Percentiles rank a stretch among this genome's conserved stretches.
Conservation (phyloP, 2,888 invertebrate genomes). For the Drosophila melanocephala region DNA sequence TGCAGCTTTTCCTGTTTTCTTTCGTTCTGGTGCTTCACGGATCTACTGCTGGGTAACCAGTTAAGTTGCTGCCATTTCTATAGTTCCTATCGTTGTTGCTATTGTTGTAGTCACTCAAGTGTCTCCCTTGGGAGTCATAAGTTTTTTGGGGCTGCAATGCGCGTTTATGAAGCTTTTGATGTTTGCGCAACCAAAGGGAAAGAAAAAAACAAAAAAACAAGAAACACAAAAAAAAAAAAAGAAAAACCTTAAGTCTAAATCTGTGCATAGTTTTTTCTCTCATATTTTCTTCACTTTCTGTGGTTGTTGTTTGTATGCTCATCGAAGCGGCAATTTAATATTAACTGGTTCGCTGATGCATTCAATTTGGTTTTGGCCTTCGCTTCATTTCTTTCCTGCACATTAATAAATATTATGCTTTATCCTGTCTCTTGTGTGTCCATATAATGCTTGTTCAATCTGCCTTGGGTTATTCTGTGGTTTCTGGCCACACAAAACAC, state of each 20-base stretch:
- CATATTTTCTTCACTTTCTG: conserved; percentile 25
- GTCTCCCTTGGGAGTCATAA: conserved; percentile 77
- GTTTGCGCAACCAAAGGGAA: conserved; percentile 50
- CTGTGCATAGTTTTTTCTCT: conserved; percentile 60
- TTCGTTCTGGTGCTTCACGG: conserved; percentile 31
- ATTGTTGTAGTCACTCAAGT: conserved; percentile 75
- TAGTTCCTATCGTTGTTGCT: conserved; percentile 22
- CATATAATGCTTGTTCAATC: conserved; percentile 37
- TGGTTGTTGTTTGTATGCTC: conserved; percentile 37
- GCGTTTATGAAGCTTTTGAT: conserved; percentile 81
- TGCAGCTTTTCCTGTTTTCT: conserved; percentile 29
- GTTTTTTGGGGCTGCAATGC: conserved; percentile 52
- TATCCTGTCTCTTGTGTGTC: conserved; percentile 21
- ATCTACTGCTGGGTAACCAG: conserved; percentile 41
- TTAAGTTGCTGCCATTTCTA: conserved; percentile 47
- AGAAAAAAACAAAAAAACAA: conserved; percentile 8
- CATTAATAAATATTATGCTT: conserved; percentile 75
- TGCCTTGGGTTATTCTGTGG: conserved; percentile 52
- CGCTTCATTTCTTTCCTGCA: conserved; percentile 26
- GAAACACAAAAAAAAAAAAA: neutral
- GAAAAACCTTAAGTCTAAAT: conserved; percentile 53
- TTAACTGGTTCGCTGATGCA: conserved; percentile 79
- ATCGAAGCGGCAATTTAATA: conserved; percentile 78
- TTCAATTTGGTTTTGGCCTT: conserved; percentile 61
- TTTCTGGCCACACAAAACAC: conserved; percentile 33